Base-by-base conservation (phyloP, 2,888 invertebrate species). In the Drosophila quinaria region DNA sequence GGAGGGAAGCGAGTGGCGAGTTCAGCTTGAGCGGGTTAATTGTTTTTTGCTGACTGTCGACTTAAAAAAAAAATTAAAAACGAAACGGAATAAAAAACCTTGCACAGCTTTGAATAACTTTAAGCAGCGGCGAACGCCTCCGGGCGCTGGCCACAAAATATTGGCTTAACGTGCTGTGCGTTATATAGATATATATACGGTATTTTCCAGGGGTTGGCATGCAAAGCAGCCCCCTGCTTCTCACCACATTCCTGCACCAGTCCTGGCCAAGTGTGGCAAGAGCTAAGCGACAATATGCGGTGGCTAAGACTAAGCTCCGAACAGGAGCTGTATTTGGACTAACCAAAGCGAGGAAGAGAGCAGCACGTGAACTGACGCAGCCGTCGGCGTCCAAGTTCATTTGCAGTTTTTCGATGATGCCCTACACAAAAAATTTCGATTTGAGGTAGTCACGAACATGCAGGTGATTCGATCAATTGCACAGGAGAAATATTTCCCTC, bases 131-230 rank as follows among this genome's bases (percentile, higher is more conserved):
- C 58, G 61, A 47, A 61, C 50, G 61, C 74, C 68, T 67, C 42
- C 42, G 39, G 62, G 74, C 64, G 39, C 52, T 60, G 44, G 47
- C 80, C 89, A 65, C 87, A 83, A 86, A 82, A 88, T 86, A 83
- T 86, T 86, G 87, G 89, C 83, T 82, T 86, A 82, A 76, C 87
- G 83, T 76, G 70, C 71, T 63, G 66, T 80, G 82, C 82, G 75
- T 75, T 87, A 66, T 71, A 71, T 46, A 8, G 6, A n/a, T n/a
- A 46, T 15, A 19, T 19, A 19, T 39, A 51, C 41, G 41, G 29
- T 46, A 15, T 44, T 55, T 54, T 49, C 35, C 42, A 46, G 11
- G 25, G 35, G 13, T 35, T 72, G 33, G 29, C 78, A 78, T 78
- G 74, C 78, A 78, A 78, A 78, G 49, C 60, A 72, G 66, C 78